Evolutionary conservation across 2,113 vertebrate species (phyloP).

Genomic region (Neopipo cinnamomea): DNA sequence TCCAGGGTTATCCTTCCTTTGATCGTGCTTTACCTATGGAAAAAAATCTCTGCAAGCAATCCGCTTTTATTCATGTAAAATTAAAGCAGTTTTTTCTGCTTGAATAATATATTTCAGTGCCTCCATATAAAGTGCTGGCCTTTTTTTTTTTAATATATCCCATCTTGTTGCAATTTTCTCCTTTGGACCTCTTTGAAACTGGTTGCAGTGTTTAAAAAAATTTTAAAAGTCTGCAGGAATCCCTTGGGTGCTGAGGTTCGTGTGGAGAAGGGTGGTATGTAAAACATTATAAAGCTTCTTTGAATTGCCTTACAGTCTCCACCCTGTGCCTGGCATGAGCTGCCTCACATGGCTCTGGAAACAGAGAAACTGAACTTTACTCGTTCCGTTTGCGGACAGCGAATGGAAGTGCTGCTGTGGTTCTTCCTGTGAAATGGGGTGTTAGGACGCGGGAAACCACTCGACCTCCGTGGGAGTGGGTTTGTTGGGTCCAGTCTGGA

Average conservation of each 20-base stretch:
- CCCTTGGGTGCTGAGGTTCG: not conserved
- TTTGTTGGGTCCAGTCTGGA: not conserved
- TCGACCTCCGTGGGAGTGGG: not conserved
- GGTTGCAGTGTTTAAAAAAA: not conserved
- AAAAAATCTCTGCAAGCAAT: constrained; percentile 8
- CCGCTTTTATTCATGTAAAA: not conserved
- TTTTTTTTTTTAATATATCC: not conserved
- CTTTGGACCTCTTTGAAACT: not conserved
- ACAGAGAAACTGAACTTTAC: constrained; percentile 4
- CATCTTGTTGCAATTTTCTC: not conserved
- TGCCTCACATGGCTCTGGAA: not conserved
- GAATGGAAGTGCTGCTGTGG: not conserved
- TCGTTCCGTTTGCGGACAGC: not conserved
- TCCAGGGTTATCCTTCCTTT: constrained; percentile 60
- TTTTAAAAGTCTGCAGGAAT: not conserved
- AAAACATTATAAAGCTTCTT: not conserved
- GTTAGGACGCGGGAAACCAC: not conserved
- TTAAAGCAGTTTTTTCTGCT: not conserved
- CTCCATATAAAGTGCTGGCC: not conserved
- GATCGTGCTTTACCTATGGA: constrained; percentile 39
- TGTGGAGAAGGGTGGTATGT: not conserved
- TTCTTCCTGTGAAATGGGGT: not conserved
- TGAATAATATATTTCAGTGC: not conserved
- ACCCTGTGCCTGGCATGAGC: not conserved
- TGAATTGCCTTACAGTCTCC: not conserved